Evolutionary conservation across 2,888 invertebrate genomes (phyloP).

Genomic region (Eucriotettix oculatus): DNA sequence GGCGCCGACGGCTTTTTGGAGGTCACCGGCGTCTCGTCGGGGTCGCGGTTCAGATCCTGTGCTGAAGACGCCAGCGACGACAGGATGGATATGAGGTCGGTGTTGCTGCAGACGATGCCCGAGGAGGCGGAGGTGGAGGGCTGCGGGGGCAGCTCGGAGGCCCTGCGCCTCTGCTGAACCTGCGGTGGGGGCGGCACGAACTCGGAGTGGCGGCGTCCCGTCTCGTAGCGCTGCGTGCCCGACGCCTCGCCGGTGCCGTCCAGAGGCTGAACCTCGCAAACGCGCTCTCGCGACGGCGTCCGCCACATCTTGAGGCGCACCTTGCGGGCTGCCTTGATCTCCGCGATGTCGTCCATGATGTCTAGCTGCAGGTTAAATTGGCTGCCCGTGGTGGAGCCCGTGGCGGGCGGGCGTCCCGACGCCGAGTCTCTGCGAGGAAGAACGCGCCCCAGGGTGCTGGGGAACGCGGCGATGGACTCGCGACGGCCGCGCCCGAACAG

Average conservation of each 20-base stretch:
- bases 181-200: slow-evolving; percentile 2
- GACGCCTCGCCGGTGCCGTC: slow-evolving; percentile 11
- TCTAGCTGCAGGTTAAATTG: slow-evolving; percentile 70
- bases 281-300: slow-evolving; percentile 48
- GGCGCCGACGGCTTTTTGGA: slow-evolving; percentile 16
- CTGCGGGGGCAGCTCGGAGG: slow-evolving; percentile 15
- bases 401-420: slow-evolving; percentile 34
- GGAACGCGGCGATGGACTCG: slow-evolving; percentile 67
- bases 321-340: slow-evolving; percentile 21
- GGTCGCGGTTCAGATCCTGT: slow-evolving; percentile 49
- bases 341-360: slow-evolving; percentile 75
- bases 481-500: slow-evolving; percentile 62
- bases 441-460: slow-evolving; percentile 20
- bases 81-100: slow-evolving; percentile 62
- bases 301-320: slow-evolving; percentile 66
- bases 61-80: slow-evolving; percentile 65
- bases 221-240: not conserved
- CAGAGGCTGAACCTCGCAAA: slow-evolving; percentile 60
- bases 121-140: slow-evolving; percentile 25
- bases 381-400: slow-evolving; percentile 56
- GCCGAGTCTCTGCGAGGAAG: slow-evolving; percentile 27
- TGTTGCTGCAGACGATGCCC: slow-evolving; percentile 67
- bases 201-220: slow-evolving; percentile 9
- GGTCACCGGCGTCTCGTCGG: slow-evolving; percentile 2
- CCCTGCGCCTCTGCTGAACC: slow-evolving; percentile 5